Evolutionary conservation across 2,888 invertebrate genomes (phyloP).

Genomic region (Euzophera pinguis): DNA sequence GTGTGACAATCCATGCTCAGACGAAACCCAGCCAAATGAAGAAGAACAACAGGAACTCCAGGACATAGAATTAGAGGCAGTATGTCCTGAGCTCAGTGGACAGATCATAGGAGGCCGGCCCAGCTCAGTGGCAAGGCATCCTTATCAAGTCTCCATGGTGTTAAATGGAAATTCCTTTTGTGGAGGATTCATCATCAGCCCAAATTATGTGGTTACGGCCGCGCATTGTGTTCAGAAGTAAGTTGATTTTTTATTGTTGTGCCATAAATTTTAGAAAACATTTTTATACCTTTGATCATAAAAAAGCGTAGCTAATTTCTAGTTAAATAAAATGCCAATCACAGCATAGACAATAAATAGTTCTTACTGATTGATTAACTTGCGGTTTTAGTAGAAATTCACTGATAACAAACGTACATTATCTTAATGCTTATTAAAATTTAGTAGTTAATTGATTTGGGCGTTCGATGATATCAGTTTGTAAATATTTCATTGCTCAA

Average conservation of each 20-base stretch:
- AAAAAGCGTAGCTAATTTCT: no score
- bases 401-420: no score
- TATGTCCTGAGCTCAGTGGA: conserved; percentile 65
- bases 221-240: conserved; percentile 73
- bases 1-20: conserved; percentile 24
- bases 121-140: conserved; percentile 61
- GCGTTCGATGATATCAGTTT: no score
- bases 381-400: no score
- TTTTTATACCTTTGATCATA: neutral
- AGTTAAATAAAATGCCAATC: no score
- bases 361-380: no score
- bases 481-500: no score
- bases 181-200: conserved; percentile 69
- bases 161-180: conserved; percentile 71
- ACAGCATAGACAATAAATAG: no score
- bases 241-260: conserved; percentile 28
- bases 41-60: conserved; percentile 39
- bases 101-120: conserved; percentile 69
- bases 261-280: neutral
- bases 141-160: conserved; percentile 70
- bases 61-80: conserved; percentile 51
- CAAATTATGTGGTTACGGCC: conserved; percentile 62
- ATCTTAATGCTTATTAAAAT: no score
- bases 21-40: conserved; percentile 16
- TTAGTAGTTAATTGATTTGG: no score